Conservation (phyloP, 2,797 vertebrate species). For the Rhabdomys pumilio region DNA sequence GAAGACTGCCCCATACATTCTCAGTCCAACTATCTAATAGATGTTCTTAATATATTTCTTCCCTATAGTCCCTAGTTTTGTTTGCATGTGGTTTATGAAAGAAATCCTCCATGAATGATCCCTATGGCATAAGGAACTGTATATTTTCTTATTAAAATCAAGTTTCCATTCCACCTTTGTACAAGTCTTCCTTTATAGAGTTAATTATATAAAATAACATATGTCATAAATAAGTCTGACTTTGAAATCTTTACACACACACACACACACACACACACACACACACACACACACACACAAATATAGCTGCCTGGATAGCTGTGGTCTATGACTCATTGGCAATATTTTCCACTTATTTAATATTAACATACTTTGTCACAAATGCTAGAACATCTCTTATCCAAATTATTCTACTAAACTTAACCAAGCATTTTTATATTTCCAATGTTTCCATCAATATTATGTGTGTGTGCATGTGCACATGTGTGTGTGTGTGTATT, state of each 20-base stretch:
- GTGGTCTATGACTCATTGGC: constrained; percentile 58
- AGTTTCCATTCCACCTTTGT: fast-evolving
- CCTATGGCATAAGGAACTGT: neutral
- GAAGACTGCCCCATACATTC: no score
- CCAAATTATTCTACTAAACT: neutral
- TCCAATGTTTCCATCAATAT: neutral
- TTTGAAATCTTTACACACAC: neutral
- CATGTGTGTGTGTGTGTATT: neutral
- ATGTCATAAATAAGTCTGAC: neutral
- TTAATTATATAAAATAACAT: neutral
- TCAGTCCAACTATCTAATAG: neutral
- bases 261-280: no score
- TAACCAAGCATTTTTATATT: constrained; percentile 42
- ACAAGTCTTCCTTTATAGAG: neutral
- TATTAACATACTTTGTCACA: neutral
- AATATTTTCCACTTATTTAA: constrained; percentile 53
- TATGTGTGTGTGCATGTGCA: fast-evolving
- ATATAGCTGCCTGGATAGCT: neutral
- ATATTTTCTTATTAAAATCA: neutral
- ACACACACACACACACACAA: neutral
- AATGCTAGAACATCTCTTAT: neutral
- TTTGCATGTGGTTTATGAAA: neutral
- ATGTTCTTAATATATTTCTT: neutral
- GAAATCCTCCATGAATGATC: neutral
- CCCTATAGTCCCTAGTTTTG: fast-evolving